Base-by-base conservation (phyloP, 2,113 vertebrate species). In the Mirounga angustirostris region DNA sequence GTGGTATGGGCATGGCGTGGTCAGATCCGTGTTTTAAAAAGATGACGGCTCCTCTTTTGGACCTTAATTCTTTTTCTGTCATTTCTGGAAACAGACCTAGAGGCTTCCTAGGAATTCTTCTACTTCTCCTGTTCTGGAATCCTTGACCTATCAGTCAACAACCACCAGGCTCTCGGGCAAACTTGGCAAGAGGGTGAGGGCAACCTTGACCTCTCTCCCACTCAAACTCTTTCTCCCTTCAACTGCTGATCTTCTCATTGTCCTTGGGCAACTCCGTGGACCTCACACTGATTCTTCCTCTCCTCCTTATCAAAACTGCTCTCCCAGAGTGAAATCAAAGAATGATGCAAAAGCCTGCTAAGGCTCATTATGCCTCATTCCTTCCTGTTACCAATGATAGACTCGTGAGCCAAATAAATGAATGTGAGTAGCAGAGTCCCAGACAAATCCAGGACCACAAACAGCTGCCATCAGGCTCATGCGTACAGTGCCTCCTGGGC, bases 281-380 rank as follows among this genome's bases (percentile, higher is more conserved):
- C 50, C 18, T 74, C 71, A 69, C 9, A 11, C 7, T 1, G 22
- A 69, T 9, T 71, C 63, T 87, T 36, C 26, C 61, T 50, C 24
- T 82, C 40, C 50, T 88, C 50, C 50, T 88, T 36, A 89, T 52
- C 86, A 52, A 67, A 89, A 71, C 40, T 82, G 16, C 26, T 91
- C 95, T 85, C 43, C 65, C 16, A 85, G 28, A 89, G 78, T 82
- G 52, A 94, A 91, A 28, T 84, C 16, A 52, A 92, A 85, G 69
- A 46, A 61, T 19, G 33, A 30, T 61, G 15, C 11, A 56, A 67
- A 65, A 15, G 46, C 22, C 40, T 54, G 50, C 54, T 59, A 26
- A 71, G 46, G 83, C 12, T 71, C 21, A 10, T 50, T 78, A 33
- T 46, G 4, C 7, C 1, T 14, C 54, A 58, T 65, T 50, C 67